Percentiles rank a stretch among this genome's conserved stretches.
phyloP scores from a whole-genome alignment of 2,888 invertebrate genomes.

The Hipparchia semele region DNA sequence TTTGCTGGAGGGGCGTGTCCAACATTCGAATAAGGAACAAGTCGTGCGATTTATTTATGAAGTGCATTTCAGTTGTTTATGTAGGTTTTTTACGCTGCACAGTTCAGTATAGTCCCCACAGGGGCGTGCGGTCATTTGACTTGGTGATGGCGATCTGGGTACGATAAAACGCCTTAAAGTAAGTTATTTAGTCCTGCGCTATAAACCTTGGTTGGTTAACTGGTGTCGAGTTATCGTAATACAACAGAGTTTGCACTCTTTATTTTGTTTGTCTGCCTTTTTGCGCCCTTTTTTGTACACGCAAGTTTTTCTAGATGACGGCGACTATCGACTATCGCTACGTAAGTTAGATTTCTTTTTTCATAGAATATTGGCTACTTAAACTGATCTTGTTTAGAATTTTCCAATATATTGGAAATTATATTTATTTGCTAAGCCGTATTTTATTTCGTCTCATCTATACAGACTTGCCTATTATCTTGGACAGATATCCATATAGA shows the following conservation, averaged over 20 bases:
- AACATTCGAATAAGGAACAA: slow-evolving; percentile 63
- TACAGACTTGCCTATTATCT: too few relatives aligned
- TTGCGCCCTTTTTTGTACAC: background rate
- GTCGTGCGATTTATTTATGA: slow-evolving; percentile 75
- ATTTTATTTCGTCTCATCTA: too few relatives aligned
- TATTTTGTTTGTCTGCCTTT: background rate
- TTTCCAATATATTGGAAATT: too few relatives aligned
- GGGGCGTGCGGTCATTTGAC: slow-evolving; percentile 59
- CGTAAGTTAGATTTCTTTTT: too few relatives aligned
- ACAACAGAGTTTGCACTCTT: slow-evolving; percentile 4
- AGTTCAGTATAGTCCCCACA: slow-evolving; percentile 52
- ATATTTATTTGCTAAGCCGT: too few relatives aligned
- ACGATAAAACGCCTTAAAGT: slow-evolving; percentile 43
- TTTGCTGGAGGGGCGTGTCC: slow-evolving; percentile 64
- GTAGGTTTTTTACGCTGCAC: slow-evolving; percentile 49
- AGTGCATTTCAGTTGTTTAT: slow-evolving; percentile 64
- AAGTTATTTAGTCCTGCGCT: slow-evolving; percentile 27
- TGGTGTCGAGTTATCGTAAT: background rate
- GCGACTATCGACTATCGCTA: background rate
- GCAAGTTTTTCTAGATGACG: background rate
- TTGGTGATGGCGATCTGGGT: slow-evolving; percentile 54
- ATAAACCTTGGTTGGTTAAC: slow-evolving; percentile 10
- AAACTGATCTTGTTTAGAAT: too few relatives aligned
- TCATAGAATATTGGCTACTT: too few relatives aligned
- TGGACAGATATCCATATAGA: too few relatives aligned